phyloP scores from a whole-genome alignment of 2,797 vertebrate species.

The Molothrus aeneus region DNA sequence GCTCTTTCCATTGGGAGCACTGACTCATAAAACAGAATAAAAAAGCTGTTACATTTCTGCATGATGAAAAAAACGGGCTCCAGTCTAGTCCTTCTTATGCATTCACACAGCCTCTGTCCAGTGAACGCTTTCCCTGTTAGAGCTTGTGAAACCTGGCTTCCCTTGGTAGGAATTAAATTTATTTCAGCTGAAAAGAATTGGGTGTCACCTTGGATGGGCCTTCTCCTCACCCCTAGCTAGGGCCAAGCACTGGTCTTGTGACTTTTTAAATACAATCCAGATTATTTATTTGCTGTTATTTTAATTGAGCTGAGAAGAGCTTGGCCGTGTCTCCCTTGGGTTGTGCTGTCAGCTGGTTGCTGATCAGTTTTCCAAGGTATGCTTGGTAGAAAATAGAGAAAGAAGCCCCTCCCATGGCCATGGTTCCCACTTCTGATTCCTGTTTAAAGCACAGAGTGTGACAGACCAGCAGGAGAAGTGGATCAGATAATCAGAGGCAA shows the following conservation, averaged over 20 bases:
- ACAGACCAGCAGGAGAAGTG: background rate
- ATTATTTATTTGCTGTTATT: background rate
- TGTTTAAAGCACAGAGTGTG: background rate
- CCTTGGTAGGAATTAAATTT: background rate
- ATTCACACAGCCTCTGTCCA: background rate
- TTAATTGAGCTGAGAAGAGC: background rate
- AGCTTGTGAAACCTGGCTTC: constrained; percentile 36
- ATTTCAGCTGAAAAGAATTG: constrained; percentile 43
- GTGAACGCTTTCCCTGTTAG: background rate
- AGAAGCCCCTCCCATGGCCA: background rate
- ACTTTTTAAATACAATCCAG: background rate
- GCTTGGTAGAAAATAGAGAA: background rate
- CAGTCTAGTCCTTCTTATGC: background rate
- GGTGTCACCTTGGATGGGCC: constrained; percentile 15
- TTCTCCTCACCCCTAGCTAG: background rate
- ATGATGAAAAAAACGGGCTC: background rate
- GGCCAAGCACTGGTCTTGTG: constrained; percentile 11
- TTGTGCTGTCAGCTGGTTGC: background rate
- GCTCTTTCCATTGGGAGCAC: constrained; percentile 50
- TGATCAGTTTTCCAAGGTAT: background rate
- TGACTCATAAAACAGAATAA: constrained; percentile 30
- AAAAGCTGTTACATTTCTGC: constrained; percentile 30
- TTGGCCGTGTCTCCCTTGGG: background rate
- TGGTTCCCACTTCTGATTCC: background rate
- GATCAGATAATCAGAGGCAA: background rate